A percentile compares a stretch with the other conserved stretches of the same genome.
These are phyloP conservation scores for Trialeurodes vaporariorum DNA, from an alignment of 1,140 invertebrate species.

Conservation along the genomic window DNA sequence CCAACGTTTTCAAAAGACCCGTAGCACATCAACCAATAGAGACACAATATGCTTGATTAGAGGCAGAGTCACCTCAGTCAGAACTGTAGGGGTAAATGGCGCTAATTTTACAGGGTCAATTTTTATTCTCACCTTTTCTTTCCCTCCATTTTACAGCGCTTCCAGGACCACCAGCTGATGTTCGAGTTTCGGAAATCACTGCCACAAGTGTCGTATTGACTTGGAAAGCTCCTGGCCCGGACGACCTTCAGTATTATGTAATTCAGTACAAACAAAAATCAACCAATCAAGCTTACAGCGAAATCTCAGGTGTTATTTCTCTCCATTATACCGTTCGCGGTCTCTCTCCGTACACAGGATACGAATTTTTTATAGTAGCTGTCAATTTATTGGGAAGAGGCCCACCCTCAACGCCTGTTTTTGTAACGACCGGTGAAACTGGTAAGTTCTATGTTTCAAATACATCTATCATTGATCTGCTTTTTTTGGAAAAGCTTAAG, in stretches of 20 bases:
- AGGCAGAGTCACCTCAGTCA: no score
- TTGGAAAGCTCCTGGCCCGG: slow-evolving; percentile 77
- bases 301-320: slow-evolving; percentile 83
- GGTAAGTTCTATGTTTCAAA: slow-evolving; percentile 66
- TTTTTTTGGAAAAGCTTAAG: no score
- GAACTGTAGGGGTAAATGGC: no score
- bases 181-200: slow-evolving; percentile 82
- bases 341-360: slow-evolving; percentile 87
- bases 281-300: slow-evolving; percentile 63
- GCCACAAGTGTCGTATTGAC: slow-evolving; percentile 79
- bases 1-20: no score
- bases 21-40: no score
- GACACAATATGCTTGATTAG: no score
- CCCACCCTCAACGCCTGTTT: slow-evolving; percentile 65
- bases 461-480: no score
- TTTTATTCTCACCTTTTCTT: slow-evolving; percentile 9
- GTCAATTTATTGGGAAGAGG: slow-evolving; percentile 88
- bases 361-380: slow-evolving; percentile 91
- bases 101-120: no score
- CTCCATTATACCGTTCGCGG: slow-evolving; percentile 82
- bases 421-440: slow-evolving; percentile 90
- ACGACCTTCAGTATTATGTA: slow-evolving; percentile 84
- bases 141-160: slow-evolving; percentile 47
- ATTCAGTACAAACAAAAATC: slow-evolving; percentile 91
- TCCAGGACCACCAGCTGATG: slow-evolving; percentile 74